Percentiles rank a stretch among this genome's conserved stretches.
Conservation (phyloP, 1,140 invertebrate species). For the Sitobion miscanthi region DNA sequence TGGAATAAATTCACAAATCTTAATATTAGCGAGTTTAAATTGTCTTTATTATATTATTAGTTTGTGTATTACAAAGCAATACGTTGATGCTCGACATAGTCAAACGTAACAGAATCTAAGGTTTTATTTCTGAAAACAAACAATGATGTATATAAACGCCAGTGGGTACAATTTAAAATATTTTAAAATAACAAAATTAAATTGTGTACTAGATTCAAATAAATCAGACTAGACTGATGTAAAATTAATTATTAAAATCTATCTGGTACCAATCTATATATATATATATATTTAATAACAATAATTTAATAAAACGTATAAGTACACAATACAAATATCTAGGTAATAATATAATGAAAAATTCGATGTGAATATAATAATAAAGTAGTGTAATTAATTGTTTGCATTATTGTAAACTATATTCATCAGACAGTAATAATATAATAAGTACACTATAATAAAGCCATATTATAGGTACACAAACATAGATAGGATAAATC, state of each 20-base stretch:
- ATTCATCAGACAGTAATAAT: not conserved
- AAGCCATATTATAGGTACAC: not conserved
- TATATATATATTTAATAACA: not conserved
- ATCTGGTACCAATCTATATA: not conserved
- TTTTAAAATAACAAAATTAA: not conserved
- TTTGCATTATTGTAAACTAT: not conserved
- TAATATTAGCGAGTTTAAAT: not conserved
- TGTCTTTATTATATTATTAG: slow-evolving; percentile 13
- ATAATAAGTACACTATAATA: not conserved
- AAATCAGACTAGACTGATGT: not conserved
- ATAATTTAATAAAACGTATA: slow-evolving; percentile 19
- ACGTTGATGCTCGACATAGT: not conserved
- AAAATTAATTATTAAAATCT: not conserved
- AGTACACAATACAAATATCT: not conserved
- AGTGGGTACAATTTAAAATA: not conserved
- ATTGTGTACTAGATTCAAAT: not conserved
- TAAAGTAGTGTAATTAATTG: not conserved
- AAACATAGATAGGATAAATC: not conserved
- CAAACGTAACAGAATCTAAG: not conserved
- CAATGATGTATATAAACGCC: not conserved
- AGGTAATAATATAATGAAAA: not conserved
- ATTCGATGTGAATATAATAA: slow-evolving; percentile 3
- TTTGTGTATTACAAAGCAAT: slow-evolving; percentile 3
- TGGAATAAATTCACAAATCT: not conserved
- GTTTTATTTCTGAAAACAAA: not conserved